These are phyloP conservation scores for Acleris sparsana DNA, from an alignment of 2,888 invertebrate genomes.

Conservation along the genomic window DNA sequence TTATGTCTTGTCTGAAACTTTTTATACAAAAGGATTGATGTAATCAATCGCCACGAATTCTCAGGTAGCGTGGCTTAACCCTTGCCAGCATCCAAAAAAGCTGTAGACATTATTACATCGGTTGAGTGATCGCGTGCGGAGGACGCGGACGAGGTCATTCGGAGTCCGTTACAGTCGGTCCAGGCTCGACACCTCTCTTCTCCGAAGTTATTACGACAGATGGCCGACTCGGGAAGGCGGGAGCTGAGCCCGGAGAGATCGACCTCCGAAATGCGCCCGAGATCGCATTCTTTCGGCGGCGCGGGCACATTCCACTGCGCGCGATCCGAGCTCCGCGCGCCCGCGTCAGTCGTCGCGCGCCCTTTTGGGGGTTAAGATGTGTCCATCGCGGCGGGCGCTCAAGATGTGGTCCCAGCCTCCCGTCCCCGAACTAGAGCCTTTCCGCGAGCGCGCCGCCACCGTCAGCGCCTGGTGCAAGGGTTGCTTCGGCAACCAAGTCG, in stretches of 20 bases:
- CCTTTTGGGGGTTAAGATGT: constrained; percentile 84
- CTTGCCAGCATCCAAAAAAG: constrained; percentile 24
- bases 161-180: constrained; percentile 70
- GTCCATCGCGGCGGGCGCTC: constrained; percentile 80
- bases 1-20: background rate
- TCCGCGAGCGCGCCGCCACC: constrained; percentile 66
- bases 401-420: constrained; percentile 82
- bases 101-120: constrained; percentile 44
- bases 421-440: constrained; percentile 66
- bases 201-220: constrained; percentile 83
- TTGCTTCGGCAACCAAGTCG: constrained; percentile 65
- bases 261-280: constrained; percentile 84
- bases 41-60: background rate
- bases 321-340: constrained; percentile 78
- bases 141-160: constrained; percentile 65
- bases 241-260: constrained; percentile 79
- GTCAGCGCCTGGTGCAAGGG: constrained; percentile 62
- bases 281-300: constrained; percentile 84
- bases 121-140: constrained; percentile 60
- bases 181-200: constrained; percentile 73
- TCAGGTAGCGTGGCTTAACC: constrained; percentile 10
- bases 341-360: constrained; percentile 81
- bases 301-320: constrained; percentile 83
- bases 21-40: background rate
- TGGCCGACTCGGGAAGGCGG: constrained; percentile 76